Base-by-base conservation (phyloP, 2,888 invertebrate species). In the Brachylomia viminalis region DNA sequence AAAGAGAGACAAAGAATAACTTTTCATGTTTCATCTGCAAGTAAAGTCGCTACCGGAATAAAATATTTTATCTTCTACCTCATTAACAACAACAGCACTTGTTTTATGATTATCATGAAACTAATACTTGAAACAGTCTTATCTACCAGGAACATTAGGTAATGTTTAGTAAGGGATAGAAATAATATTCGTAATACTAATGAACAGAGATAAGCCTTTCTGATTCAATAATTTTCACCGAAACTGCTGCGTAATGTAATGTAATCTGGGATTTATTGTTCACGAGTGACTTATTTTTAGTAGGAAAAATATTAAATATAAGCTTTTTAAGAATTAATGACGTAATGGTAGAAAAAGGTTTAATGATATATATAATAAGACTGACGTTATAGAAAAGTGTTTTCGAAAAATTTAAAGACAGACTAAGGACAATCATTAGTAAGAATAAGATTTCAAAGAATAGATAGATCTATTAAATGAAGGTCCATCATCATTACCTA, bases 171-270 rank as follows among this genome's bases (percentile, higher is more conserved):
- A 49, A 75, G 54, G 23, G 54, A 54, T 65, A 61, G 13, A 52
- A 59, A 70, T 67, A 54, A 58, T 52, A 27, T 49, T 38, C 15
- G 30, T 64, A 6, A 47, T 27, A 27, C 17, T 61, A 73, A 73
- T 66, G n/a, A 75, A 49, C 30, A 13, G 15, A 72, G 75, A 76
- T 83, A 76, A 80, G 72, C 69, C 59, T 0, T 77, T 81, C 76
- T 84, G 74, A 84, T 79, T 86, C 65, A 81, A 75, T 66, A 68
- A 66, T 73, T 86, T 70, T 80, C 38, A 33, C 64, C 54, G 61
- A 83, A 78, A 76, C 30, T 64, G 58, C 54, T 83, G 58, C 30
- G 42, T 72, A 30, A n/a, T 11, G 38, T 54, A 62, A 74, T 54
- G 1, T 80, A 42, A 77, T 82, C 83, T 33, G 58, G 33, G 62